These are phyloP conservation scores for Podargus strigoides DNA, from an alignment of 2,797 vertebrate species.

Conservation along the genomic window DNA sequence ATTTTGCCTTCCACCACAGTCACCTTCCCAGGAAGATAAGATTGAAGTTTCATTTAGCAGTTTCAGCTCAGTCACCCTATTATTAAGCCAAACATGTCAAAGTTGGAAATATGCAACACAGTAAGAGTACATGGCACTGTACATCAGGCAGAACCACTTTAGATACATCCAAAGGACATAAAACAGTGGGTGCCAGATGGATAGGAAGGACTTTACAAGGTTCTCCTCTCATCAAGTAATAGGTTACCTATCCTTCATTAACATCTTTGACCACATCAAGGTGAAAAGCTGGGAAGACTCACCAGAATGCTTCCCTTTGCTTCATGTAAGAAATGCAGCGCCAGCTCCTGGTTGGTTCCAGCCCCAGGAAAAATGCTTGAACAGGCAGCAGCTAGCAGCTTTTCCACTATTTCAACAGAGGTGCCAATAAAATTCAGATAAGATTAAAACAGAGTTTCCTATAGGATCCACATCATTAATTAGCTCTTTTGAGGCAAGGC, in stretches of 20 bases:
- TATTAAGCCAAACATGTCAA: not conserved
- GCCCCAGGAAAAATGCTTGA: conserved; percentile 91
- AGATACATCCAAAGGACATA: not conserved
- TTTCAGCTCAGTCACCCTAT: not conserved
- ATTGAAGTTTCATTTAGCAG: not conserved
- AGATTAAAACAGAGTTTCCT: not conserved
- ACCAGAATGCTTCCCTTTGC: conserved; percentile 91
- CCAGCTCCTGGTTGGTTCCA: conserved; percentile 96
- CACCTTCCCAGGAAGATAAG: not conserved
- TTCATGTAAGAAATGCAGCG: conserved; percentile 89
- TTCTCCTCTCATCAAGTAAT: not conserved
- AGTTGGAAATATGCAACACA: not conserved
- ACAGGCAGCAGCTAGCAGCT: conserved; percentile 91
- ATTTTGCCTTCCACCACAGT: not conserved
- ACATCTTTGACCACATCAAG: not conserved
- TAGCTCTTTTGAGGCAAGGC: not conserved
- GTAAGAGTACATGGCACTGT: not conserved
- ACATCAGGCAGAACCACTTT: not conserved
- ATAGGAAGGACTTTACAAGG: not conserved
- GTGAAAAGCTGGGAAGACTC: conserved; percentile 63
- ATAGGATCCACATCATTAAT: not conserved
- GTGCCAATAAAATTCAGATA: not conserved
- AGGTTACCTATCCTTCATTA: not conserved
- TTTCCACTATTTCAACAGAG: conserved; percentile 78
- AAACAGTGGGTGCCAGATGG: not conserved